phyloP scores from a whole-genome alignment of 2,888 invertebrate genomes.

The Archaeoteleia sp. region DNA sequence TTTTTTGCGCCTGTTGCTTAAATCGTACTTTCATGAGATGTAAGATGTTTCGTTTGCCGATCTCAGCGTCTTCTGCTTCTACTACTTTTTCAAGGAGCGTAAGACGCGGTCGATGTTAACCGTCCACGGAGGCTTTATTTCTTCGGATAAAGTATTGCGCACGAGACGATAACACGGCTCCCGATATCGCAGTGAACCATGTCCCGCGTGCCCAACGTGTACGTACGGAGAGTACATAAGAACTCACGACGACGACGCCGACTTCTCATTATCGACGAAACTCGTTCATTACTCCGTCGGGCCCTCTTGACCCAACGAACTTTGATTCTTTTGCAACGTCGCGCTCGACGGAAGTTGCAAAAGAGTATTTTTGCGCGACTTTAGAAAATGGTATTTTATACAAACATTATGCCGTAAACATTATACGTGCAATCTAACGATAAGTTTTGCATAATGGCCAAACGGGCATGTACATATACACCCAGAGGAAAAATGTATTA shows the following conservation, averaged over 20 bases:
- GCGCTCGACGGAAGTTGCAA: constrained; percentile 28
- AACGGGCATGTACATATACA: no score
- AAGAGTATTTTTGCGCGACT: constrained; percentile 27
- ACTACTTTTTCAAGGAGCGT: no score
- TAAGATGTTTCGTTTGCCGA: no score
- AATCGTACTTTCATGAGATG: no score
- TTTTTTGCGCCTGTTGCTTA: no score
- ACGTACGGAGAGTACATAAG: constrained; percentile 13
- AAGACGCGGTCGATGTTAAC: no score
- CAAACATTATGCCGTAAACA: no score
- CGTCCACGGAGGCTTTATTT: constrained; percentile 3
- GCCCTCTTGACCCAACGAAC: constrained; percentile 53
- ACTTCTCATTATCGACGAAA: constrained; percentile 52
- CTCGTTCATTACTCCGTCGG: constrained; percentile 53
- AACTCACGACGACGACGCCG: constrained; percentile 42
- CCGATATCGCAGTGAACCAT: constrained; percentile 15
- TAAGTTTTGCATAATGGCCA: no score
- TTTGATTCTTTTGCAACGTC: constrained; percentile 24
- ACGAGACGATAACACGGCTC: constrained; percentile 10
- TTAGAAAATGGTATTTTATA: constrained; percentile 2
- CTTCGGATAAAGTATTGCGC: constrained; percentile 22
- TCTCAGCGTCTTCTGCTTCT: no score
- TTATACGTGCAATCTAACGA: no score
- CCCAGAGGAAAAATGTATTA: no score
- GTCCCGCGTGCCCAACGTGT: constrained; percentile 7